Percentiles rank a stretch among this genome's conserved stretches.
phyloP scores from a whole-genome alignment of 2,888 invertebrate species.

The Philhelius pedissequus region DNA sequence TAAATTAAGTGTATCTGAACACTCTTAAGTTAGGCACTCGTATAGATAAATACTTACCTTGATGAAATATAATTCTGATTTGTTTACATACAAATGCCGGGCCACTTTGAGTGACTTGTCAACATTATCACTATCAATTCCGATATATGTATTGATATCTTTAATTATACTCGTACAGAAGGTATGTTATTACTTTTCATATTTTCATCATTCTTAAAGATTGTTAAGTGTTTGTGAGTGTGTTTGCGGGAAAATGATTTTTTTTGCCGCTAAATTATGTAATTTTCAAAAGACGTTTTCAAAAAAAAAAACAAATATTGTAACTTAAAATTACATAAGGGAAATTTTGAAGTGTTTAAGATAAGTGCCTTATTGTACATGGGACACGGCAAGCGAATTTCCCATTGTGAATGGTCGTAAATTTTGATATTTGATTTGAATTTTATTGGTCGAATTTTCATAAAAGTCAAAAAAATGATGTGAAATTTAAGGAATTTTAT shows the following conservation, averaged over 20 bases:
- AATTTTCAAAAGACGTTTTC: neutral
- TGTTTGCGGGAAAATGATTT: neutral
- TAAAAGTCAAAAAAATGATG: too few relatives aligned
- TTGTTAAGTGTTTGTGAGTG: neutral
- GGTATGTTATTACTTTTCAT: neutral
- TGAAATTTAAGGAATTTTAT: too few relatives aligned
- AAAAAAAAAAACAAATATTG: too few relatives aligned
- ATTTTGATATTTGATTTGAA: too few relatives aligned
- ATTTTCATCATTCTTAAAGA: neutral
- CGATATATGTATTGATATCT: slow-evolving; percentile 3
- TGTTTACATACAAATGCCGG: neutral
- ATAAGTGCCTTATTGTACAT: too few relatives aligned
- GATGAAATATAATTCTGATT: neutral
- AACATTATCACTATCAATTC: neutral
- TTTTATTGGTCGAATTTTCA: too few relatives aligned
- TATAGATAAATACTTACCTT: neutral
- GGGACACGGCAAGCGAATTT: too few relatives aligned
- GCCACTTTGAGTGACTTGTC: neutral
- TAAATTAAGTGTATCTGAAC: neutral
- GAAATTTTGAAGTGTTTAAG: too few relatives aligned
- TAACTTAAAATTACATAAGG: too few relatives aligned
- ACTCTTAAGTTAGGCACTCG: neutral
- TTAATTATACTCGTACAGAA: too few relatives aligned
- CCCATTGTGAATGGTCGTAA: too few relatives aligned
- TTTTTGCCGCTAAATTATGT: neutral